Percentiles rank a stretch among this genome's conserved stretches.
Conservation (phyloP, 2,797 vertebrate genomes). For the Anniella stebbinsi region DNA sequence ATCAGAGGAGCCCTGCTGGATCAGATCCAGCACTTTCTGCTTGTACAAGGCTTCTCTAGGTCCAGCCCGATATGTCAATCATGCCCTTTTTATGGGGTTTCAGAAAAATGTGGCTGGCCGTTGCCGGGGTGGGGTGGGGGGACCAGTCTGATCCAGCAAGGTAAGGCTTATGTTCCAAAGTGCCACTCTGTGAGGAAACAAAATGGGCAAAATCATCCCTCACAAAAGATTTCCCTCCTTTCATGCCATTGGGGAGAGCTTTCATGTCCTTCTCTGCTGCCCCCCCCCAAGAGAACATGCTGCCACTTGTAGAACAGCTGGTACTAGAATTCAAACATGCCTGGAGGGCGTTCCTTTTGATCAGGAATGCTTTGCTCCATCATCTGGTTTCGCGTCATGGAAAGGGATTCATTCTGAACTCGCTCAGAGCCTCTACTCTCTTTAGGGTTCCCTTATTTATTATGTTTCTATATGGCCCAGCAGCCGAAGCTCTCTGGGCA, state of each 20-base stretch:
- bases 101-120: neutral
- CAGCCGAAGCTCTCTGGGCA: no score
- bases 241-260: no score
- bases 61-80: neutral
- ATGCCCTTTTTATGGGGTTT: neutral
- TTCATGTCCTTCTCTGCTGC: neutral
- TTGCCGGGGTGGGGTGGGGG: neutral
- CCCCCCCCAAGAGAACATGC: neutral
- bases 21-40: no score
- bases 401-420: neutral
- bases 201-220: neutral
- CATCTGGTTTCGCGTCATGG: no score
- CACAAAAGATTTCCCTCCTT: neutral
- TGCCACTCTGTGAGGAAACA: neutral
- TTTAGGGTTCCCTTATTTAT: neutral
- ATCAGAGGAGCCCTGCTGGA: no score
- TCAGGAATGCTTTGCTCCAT: neutral
- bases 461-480: no score
- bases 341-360: neutral
- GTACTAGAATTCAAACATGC: neutral
- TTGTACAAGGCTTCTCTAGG: no score
- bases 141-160: neutral
- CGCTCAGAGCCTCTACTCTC: neutral
- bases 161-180: neutral
- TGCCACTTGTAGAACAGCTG: neutral